Base-by-base conservation (phyloP, 2,888 invertebrate species). In the Drosophila meridionalis region DNA sequence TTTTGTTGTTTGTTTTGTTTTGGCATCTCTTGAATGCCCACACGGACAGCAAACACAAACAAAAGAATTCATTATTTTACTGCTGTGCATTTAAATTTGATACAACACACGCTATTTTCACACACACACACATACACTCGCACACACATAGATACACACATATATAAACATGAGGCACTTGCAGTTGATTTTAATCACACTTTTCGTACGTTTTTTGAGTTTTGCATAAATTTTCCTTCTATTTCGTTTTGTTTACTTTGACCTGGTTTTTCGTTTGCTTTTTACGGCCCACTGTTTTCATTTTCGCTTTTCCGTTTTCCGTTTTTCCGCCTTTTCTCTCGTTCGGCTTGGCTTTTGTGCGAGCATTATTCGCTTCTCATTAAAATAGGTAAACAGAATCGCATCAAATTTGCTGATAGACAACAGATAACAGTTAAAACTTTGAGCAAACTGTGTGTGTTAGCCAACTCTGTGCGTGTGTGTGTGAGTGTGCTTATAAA, bases 341-440 rank as follows among this genome's bases (percentile, higher is more conserved):
- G 56, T 52, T 63, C 58, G 65, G 56, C 60, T 42, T 45, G 58
- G 67, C 60, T 69, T 67, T 73, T 76, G 74, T 75, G 69, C 58
- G 68, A 78, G 76, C 76, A 72, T 85, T 85, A 88, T 85, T 85
- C 73, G 90, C 76, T 72, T 82, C 85, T 86, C 85, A 86, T 86
- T 86, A 86, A 89, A 86, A 89, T 82, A 82, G 86, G 85, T 87
- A 86, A 86, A 86, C 85, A 86, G 87, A 89, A 85, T 86, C 76
- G 88, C 88, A 89, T 89, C 82, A 86, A 85, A 89, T 86, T 82
- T 87, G 71, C 85, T 85, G 90, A 86, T 86, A 87, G 89, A 89
- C 89, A 89, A 82, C 90, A 89, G 85, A 89, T 86, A 89, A 87
- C 76, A 75, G 86, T 78, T 86, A 80, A 89, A 86, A 89, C 85